Evolutionary conservation across 2,888 invertebrate species (phyloP).

Genomic region (Cotesia congregata): DNA sequence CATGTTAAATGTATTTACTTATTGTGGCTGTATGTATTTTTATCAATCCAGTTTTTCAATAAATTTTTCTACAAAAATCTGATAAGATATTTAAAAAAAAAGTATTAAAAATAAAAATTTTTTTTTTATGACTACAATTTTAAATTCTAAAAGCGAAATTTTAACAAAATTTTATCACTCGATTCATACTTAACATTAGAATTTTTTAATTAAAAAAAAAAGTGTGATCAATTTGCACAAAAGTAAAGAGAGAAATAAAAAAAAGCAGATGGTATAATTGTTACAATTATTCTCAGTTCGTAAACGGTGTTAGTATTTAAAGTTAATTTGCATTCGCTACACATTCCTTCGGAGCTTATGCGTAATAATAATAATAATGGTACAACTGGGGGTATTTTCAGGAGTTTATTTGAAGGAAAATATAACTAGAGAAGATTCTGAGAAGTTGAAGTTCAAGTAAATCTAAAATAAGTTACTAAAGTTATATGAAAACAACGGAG

Average conservation of each 20-base stretch:
- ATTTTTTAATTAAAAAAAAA: too few species aligned
- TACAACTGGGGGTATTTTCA: neutral
- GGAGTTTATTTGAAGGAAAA: neutral
- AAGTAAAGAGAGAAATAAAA: neutral
- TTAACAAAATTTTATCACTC: too few species aligned
- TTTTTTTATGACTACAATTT: too few species aligned
- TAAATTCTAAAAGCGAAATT: too few species aligned
- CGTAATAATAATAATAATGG: neutral
- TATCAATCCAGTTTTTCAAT: too few species aligned
- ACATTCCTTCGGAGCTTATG: neutral
- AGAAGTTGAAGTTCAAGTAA: neutral
- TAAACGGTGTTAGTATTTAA: neutral
- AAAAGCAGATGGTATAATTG: neutral
- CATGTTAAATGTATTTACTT: too few species aligned
- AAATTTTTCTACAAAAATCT: too few species aligned
- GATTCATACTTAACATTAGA: too few species aligned
- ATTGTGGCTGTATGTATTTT: too few species aligned
- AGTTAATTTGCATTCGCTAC: neutral
- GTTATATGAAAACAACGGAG: slow-evolving; percentile 39
- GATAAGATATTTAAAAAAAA: too few species aligned
- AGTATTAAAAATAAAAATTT: too few species aligned
- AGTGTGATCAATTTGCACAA: too few species aligned
- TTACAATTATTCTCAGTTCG: neutral
- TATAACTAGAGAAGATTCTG: neutral
- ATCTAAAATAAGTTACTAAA: slow-evolving; percentile 15